A percentile compares a stretch with the other conserved stretches of the same genome.
phyloP scores from a whole-genome alignment of 2,888 invertebrate genomes.

The Cylloceria caligata region DNA sequence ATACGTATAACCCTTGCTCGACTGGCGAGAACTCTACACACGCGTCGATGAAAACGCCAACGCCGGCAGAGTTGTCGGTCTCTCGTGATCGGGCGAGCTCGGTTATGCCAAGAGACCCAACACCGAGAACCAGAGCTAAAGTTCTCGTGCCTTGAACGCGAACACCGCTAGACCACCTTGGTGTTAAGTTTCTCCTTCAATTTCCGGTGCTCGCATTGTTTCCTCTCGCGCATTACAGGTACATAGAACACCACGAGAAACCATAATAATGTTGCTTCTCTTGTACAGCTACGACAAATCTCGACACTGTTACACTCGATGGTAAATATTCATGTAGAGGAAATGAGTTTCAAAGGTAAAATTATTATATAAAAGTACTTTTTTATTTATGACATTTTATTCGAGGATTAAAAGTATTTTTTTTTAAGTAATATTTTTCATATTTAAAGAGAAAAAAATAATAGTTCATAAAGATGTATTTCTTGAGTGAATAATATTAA shows the following conservation, averaged over 20 bases:
- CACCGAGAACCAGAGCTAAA: constrained; percentile 1
- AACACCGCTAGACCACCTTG: constrained; percentile 8
- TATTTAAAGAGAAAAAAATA: background rate
- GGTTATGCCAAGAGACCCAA: background rate
- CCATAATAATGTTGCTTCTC: constrained; percentile 13
- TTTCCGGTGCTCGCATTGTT: constrained; percentile 47
- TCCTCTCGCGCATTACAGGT: background rate
- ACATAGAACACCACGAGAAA: constrained; percentile 2
- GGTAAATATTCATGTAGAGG: background rate
- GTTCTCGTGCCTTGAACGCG: constrained; percentile 30
- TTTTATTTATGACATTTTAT: background rate
- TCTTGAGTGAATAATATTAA: no score
- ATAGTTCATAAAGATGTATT: no score
- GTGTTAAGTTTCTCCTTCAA: constrained; percentile 48
- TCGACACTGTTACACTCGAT: background rate
- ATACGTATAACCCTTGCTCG: background rate
- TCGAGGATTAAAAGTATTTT: no score
- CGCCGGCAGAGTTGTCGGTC: background rate
- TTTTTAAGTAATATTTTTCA: background rate
- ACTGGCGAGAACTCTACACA: constrained; percentile 3
- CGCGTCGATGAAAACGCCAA: constrained; percentile 5
- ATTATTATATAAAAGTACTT: background rate
- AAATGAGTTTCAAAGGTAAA: background rate
- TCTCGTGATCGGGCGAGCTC: background rate
- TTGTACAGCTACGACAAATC: constrained; percentile 2